These are phyloP conservation scores for Microtus ochrogaster DNA, from an alignment of 2,113 vertebrate species.

Conservation along the genomic window DNA sequence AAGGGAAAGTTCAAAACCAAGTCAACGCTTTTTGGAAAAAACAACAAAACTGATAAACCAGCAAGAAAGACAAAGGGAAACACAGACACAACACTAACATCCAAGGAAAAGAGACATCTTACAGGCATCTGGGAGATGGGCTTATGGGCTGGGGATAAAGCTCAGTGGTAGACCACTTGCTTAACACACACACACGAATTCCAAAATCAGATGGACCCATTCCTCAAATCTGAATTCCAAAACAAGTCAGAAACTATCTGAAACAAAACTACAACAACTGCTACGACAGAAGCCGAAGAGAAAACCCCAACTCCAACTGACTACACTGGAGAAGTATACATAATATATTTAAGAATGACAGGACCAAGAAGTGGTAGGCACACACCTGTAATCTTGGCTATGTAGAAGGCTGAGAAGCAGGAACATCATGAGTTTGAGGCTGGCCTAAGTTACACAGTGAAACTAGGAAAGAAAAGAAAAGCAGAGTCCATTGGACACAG, in stretches of 20 bases:
- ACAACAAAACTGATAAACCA: not conserved
- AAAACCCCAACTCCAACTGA: not conserved
- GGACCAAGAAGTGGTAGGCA: no score
- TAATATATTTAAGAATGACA: no score
- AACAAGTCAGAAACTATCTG: no score
- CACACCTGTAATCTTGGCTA: not conserved
- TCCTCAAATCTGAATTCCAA: not conserved
- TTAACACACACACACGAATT: not conserved
- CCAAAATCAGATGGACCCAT: not conserved
- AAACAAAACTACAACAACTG: not conserved
- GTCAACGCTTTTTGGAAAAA: not conserved
- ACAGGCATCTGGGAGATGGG: not conserved
- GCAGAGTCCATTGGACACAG: not conserved
- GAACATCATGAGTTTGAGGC: not conserved
- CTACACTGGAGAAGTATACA: not conserved
- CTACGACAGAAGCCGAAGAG: not conserved
- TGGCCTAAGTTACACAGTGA: not conserved
- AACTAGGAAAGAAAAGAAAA: not conserved
- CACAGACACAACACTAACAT: not conserved
- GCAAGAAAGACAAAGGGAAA: not conserved
- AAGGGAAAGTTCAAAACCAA: not conserved
- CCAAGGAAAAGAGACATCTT: not conserved
- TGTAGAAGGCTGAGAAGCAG: not conserved
- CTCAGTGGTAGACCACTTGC: not conserved
- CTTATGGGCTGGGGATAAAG: rapidly evolving